phyloP scores from a whole-genome alignment of 1,140 invertebrate species.

The Eubasilissa regina region DNA sequence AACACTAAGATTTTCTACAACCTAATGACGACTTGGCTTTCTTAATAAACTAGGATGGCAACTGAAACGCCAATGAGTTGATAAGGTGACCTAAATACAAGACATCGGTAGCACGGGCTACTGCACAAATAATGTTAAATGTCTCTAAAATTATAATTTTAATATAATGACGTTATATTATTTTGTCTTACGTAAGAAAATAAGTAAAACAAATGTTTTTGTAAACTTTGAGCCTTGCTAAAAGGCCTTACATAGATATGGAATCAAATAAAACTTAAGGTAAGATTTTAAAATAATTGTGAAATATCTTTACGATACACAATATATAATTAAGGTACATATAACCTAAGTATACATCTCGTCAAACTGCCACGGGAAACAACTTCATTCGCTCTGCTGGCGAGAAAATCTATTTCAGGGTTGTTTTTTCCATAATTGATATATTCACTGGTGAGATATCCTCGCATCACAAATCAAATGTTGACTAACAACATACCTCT shows the following conservation, averaged over 20 bases:
- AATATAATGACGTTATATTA: neutral
- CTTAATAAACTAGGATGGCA: conserved; percentile 28
- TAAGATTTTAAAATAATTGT: conserved; percentile 13
- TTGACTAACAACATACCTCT: neutral
- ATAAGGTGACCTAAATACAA: conserved; percentile 25
- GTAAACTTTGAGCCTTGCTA: conserved; percentile 11
- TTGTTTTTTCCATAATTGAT: neutral
- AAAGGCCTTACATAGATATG: neutral
- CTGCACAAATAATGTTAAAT: neutral
- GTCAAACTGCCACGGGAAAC: conserved; percentile 17
- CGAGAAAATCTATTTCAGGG: neutral
- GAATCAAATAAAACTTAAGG: conserved; percentile 14
- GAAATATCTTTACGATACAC: too few relatives aligned
- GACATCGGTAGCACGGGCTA: neutral
- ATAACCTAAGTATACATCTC: conserved; percentile 40
- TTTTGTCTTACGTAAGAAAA: conserved; percentile 28
- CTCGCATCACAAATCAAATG: neutral
- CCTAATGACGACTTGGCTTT: conserved; percentile 33
- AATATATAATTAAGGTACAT: conserved; percentile 19
- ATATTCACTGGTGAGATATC: neutral
- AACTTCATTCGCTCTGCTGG: neutral
- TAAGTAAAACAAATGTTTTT: conserved; percentile 35
- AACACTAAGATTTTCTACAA: conserved; percentile 4
- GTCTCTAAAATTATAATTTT: conserved; percentile 1
- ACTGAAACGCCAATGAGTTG: neutral